These are phyloP conservation scores for Melanotaenia boesemani DNA, from an alignment of 2,797 vertebrate species.

Conservation along the genomic window DNA sequence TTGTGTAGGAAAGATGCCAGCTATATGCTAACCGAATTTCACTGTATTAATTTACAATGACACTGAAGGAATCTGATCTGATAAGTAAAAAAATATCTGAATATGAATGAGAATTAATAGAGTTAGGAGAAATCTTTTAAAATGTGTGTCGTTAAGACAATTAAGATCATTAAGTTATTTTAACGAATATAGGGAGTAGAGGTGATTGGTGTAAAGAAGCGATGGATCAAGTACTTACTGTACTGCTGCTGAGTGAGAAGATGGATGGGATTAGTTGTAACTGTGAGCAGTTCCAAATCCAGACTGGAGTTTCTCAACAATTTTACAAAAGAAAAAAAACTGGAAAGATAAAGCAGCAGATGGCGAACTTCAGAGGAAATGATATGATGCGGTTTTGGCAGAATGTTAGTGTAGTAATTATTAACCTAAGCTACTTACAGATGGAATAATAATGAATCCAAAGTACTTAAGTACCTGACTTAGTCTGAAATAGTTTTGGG, in stretches of 20 bases:
- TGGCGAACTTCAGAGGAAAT: conserved; percentile 6
- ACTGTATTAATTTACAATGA: no score
- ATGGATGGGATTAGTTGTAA: neutral
- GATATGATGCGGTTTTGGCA: conserved; percentile 1
- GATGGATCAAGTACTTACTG: neutral
- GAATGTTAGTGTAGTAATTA: neutral
- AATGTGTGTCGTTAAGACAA: neutral
- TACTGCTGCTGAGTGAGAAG: neutral
- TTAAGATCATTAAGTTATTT: neutral
- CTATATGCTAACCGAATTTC: no score
- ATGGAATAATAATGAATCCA: conserved; percentile 2
- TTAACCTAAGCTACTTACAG: neutral
- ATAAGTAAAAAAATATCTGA: no score
- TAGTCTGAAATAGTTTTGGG: neutral
- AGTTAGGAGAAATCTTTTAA: no score
- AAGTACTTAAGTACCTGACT: neutral
- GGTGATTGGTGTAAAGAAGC: no score
- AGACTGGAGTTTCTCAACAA: neutral
- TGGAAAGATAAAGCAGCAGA: conserved; percentile 10
- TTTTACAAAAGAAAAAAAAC: neutral
- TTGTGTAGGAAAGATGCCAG: no score
- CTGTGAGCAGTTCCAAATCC: conserved; percentile 1
- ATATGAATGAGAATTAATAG: no score
- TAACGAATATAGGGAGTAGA: no score
- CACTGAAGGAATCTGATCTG: no score